phyloP scores from a whole-genome alignment of 2,113 vertebrate genomes.

The Triplophysa siluroides region DNA sequence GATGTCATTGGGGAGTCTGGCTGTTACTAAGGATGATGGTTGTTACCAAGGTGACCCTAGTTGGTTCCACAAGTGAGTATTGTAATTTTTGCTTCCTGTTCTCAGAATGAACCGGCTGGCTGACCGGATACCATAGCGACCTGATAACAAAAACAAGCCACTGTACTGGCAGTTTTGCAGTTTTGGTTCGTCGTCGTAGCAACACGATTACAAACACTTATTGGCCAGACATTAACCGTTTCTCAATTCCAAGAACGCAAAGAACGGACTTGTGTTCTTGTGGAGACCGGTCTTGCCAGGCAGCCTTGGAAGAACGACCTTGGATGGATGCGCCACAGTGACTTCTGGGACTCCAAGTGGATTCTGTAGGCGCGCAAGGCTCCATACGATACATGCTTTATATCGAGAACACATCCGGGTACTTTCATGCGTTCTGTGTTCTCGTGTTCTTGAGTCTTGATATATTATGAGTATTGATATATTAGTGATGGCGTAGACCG shows the following conservation, averaged over 20 bases:
- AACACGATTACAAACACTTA: conserved; percentile 31
- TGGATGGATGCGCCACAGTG: no score
- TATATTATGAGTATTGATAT: no score
- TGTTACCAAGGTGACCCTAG: conserved; percentile 86
- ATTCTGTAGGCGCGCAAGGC: neutral
- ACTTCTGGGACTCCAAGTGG: neutral
- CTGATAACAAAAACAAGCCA: conserved; percentile 29
- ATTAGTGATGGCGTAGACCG: no score
- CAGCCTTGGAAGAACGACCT: no score
- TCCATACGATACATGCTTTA: no score
- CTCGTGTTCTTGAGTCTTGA: no score
- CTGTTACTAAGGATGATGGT: conserved; percentile 89
- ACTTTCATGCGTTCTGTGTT: no score
- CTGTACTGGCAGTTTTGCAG: neutral
- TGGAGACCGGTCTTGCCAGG: no score
- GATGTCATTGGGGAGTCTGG: conserved; percentile 89
- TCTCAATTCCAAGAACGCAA: no score
- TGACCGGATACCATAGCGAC: conserved; percentile 25
- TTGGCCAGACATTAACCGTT: conserved; percentile 1
- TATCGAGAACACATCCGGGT: no score
- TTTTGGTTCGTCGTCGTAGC: conserved; percentile 16
- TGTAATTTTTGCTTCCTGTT: conserved; percentile 21
- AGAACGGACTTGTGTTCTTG: no score
- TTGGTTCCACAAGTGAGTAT: conserved; percentile 91
- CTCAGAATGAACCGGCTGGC: neutral